Percentiles rank a stretch among this genome's conserved stretches.
Conservation (phyloP, 2,888 invertebrate species). For the Philopedon plagiatum region DNA sequence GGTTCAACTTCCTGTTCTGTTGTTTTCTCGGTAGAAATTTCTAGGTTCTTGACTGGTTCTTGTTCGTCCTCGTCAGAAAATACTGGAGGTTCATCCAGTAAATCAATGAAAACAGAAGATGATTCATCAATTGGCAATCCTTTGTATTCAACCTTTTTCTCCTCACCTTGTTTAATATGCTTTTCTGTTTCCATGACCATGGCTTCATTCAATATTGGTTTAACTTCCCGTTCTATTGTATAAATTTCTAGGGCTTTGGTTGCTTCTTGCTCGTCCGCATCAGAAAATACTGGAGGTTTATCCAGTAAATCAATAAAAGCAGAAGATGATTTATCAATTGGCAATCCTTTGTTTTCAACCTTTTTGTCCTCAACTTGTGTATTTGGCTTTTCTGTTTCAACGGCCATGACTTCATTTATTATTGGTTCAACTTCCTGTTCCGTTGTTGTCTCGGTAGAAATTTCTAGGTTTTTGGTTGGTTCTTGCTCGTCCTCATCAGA, state of each 20-base stretch:
- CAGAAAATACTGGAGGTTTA: conserved; percentile 62
- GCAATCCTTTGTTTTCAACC: conserved; percentile 54
- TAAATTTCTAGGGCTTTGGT: background rate
- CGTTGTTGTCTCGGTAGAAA: background rate
- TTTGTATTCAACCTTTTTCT: conserved; percentile 43
- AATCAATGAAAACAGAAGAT: conserved; percentile 53
- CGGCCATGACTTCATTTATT: background rate
- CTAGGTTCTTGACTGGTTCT: background rate
- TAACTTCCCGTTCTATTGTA: background rate
- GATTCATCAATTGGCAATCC: conserved; percentile 54
- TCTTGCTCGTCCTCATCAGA: conserved; percentile 59
- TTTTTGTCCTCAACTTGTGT: conserved; percentile 28
- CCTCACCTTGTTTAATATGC: too few species aligned
- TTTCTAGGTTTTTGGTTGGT: background rate
- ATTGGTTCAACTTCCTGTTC: background rate
- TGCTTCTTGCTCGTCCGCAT: conserved; percentile 52
- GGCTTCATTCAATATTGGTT: background rate
- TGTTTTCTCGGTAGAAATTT: background rate
- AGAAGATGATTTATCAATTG: conserved; percentile 51
- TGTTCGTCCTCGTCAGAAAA: conserved; percentile 61
- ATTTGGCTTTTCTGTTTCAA: background rate
- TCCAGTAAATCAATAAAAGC: conserved; percentile 57
- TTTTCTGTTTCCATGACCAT: background rate
- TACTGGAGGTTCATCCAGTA: conserved; percentile 60
- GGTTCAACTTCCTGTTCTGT: too few species aligned